Evolutionary conservation across 2,797 vertebrate genomes (phyloP), one percentile per base, ranked within the genome.

Genomic region (Lepus townsendii): DNA sequence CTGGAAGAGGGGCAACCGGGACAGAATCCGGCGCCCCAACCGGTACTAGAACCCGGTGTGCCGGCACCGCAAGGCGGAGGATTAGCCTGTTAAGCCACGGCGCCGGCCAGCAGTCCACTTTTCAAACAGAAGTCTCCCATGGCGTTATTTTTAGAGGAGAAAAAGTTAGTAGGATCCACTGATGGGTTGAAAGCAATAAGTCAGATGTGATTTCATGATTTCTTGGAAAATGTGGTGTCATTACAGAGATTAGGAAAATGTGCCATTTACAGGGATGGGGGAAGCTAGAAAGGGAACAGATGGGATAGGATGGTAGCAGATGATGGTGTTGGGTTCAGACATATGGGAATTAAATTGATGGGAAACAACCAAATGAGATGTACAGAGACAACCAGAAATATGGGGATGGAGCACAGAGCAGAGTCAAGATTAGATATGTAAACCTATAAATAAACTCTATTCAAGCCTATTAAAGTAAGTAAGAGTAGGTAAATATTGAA

Each of bases 291-390:
- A 82, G 62, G 2, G 42, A 86, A 83, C 92, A 95, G 92, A 93
- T 96, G 88, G 94, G n/a, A 4, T 78, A 7, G 78, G 60, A 79
- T 77, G 66, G 65, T n/a, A 89, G n/a, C 94, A 96, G 95, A 95
- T 91, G 92, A 87, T 73, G 94, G 83, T 86, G 42, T 38, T 91
- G 75, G 60, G 57, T 75, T 88, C 78, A 95, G 90, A 93, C 83
- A 95, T 93, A 94, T 24, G 83, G 95, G 91, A 95, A 75, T 47
- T 42, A 35, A 95, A 92, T 78, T 76, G 91, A 94, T 71, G n/a
- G 87, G 96, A 94, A 95, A 85, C 76, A 79, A 60, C 76, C 92
- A 88, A 94, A 78, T 63, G 80, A 90, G 66, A 88, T 72, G 78
- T 83, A 89, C 24, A 26, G 20, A 63, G 90, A 89, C 75, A 52